These are phyloP conservation scores for Tiaroga cobitis DNA, from an alignment of 2,797 vertebrate genomes.

Conservation along the genomic window DNA sequence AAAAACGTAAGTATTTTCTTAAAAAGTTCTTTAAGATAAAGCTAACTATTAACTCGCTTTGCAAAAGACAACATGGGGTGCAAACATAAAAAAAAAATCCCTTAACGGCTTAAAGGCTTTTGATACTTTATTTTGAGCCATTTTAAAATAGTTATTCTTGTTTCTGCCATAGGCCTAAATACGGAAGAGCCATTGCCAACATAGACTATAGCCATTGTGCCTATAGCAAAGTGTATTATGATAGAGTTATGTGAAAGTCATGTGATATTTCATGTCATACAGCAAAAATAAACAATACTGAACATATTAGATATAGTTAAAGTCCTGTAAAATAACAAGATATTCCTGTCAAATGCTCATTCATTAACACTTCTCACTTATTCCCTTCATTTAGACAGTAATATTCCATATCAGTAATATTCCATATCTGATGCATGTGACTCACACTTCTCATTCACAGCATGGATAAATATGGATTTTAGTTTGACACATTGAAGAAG, in stretches of 20 bases:
- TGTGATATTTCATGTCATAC: not conserved
- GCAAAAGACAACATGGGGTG: not conserved
- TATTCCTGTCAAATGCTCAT: not conserved
- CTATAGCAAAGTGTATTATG: not conserved
- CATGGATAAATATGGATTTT: constrained; percentile 25
- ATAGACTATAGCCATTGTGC: not conserved
- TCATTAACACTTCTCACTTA: not conserved
- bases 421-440: constrained; percentile 26
- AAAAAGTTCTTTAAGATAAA: not conserved
- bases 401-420: constrained; percentile 4
- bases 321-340: not conserved
- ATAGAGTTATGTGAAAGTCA: not conserved
- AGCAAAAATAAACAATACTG: not conserved
- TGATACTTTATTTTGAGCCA: not conserved
- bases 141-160: not conserved
- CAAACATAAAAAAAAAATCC: not conserved
- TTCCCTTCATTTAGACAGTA: not conserved
- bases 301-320: not conserved
- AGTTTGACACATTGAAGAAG: not conserved
- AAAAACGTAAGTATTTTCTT: not conserved
- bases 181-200: not conserved
- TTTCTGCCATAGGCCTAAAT: not conserved
- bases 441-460: constrained; percentile 27
- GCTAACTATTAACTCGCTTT: not conserved
- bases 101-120: not conserved